phyloP scores from a whole-genome alignment of 2,113 vertebrate species.

The Dendropsophus ebraccatus region DNA sequence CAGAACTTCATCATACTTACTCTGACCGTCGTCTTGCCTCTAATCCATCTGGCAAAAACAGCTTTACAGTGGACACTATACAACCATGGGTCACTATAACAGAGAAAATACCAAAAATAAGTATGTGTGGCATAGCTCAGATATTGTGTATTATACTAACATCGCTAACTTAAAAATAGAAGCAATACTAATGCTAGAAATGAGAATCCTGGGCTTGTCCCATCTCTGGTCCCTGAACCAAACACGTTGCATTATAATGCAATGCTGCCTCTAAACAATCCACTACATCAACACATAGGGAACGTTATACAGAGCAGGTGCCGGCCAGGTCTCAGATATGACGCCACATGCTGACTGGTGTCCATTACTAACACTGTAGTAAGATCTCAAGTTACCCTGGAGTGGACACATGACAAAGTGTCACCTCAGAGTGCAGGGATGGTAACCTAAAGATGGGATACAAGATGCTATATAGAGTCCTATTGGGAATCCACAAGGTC shows the following conservation, averaged over 20 bases:
- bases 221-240: too few species aligned
- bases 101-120: conserved; percentile 66
- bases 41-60: conserved; percentile 98
- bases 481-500: neutral
- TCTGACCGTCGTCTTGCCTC: conserved; percentile 94
- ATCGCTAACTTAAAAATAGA: neutral
- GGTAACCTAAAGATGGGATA: neutral
- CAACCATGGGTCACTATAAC: conserved; percentile 96
- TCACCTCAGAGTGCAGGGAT: neutral
- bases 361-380: conserved; percentile 2
- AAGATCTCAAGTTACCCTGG: neutral
- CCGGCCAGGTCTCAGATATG: neutral
- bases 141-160: neutral
- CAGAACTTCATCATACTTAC: conserved; percentile 78
- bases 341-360: neutral
- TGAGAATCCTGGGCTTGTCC: too few species aligned
- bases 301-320: neutral
- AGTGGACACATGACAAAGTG: neutral
- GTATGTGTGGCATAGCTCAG: neutral
- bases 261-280: neutral
- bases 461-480: neutral
- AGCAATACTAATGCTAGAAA: neutral
- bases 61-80: conserved; percentile 98
- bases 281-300: neutral
- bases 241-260: neutral